A percentile compares a stretch with the other conserved stretches of the same genome.
These are phyloP conservation scores for Pantala flavescens DNA, from an alignment of 1,140 invertebrate species.

Conservation along the genomic window DNA sequence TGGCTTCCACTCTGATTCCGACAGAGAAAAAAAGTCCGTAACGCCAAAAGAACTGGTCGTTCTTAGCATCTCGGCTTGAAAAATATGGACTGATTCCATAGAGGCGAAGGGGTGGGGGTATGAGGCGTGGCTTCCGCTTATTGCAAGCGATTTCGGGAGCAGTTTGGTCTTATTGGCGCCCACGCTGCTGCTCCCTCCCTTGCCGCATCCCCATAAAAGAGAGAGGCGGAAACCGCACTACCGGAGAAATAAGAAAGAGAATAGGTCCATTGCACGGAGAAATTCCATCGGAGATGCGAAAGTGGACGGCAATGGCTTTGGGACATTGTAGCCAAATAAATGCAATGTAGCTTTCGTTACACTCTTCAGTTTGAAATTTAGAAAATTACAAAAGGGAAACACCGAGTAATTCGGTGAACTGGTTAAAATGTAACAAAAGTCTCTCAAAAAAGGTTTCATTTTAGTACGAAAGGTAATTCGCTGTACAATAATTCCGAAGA, in stretches of 20 bases:
- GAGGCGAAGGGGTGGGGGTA: background rate
- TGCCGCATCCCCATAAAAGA: background rate
- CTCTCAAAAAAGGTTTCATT: no score
- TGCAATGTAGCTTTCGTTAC: background rate
- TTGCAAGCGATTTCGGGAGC: conserved; percentile 3
- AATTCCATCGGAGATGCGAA: background rate
- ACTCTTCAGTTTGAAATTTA: no score
- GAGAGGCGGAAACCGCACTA: background rate
- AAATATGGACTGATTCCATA: background rate
- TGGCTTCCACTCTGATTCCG: no score
- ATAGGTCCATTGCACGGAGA: background rate
- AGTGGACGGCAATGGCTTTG: background rate
- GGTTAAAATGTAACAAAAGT: no score
- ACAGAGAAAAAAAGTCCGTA: no score
- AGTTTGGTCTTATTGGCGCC: conserved; percentile 3
- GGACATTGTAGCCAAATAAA: background rate
- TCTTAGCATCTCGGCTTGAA: no score
- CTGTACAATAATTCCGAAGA: no score
- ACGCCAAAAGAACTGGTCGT: no score
- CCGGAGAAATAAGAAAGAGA: no score
- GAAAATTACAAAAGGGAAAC: no score
- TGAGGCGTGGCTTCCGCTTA: background rate
- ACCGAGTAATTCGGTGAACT: no score
- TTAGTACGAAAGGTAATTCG: no score
- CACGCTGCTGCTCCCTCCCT: background rate